These are phyloP conservation scores for Asteroscopus sphinx DNA, from an alignment of 2,888 invertebrate genomes.

Conservation along the genomic window DNA sequence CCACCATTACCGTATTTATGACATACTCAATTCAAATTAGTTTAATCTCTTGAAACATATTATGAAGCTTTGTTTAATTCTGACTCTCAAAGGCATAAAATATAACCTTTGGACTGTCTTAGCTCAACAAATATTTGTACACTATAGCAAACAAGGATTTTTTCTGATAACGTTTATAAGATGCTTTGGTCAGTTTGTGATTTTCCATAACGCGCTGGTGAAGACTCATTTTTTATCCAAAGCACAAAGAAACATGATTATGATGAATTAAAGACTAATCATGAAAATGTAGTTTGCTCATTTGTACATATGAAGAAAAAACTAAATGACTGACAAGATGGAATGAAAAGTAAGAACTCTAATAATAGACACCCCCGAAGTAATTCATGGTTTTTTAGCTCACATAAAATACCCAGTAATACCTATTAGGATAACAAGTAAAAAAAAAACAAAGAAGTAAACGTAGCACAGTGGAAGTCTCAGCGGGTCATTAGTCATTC, in stretches of 20 bases:
- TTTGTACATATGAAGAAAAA: conserved; percentile 7
- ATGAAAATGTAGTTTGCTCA: conserved; percentile 3
- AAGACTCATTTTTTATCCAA: conserved; percentile 22
- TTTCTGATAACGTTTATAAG: conserved; percentile 6
- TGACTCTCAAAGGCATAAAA: no score
- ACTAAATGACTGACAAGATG: conserved; percentile 10
- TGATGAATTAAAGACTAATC: conserved; percentile 20
- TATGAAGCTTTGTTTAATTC: no score
- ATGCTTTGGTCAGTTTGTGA: conserved; percentile 20
- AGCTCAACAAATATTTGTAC: conserved; percentile 18
- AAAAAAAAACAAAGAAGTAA: no score
- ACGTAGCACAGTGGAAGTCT: neutral
- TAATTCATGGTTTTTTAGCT: neutral
- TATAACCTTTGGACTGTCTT: neutral
- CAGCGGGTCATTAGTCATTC: no score
- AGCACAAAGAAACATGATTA: conserved; percentile 16
- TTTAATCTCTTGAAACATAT: conserved; percentile 9
- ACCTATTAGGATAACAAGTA: neutral
- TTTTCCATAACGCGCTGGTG: conserved; percentile 23
- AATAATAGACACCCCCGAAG: conserved; percentile 7
- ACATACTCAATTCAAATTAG: conserved; percentile 2
- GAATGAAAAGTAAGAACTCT: neutral
- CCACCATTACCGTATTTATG: no score
- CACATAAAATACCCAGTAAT: neutral
- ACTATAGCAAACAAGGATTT: neutral